Evolutionary conservation across 2,113 vertebrate species (phyloP).

Genomic region (Chiloscyllium plagiosum): DNA sequence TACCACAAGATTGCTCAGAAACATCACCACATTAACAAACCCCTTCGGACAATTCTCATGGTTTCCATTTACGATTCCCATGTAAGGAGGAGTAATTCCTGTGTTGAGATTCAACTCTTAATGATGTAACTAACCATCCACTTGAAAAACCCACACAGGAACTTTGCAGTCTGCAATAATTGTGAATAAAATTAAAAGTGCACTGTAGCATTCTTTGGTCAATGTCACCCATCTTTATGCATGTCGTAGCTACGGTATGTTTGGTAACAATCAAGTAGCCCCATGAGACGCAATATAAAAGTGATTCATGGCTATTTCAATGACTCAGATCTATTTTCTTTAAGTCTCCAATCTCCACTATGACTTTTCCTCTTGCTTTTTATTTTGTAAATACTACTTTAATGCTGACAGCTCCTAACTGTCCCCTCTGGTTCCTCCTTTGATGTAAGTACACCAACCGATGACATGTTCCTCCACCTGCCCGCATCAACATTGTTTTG

Average conservation of each 20-base stretch:
- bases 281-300: neutral
- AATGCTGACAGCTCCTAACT: neutral
- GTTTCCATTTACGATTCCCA: neutral
- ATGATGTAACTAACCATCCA: neutral
- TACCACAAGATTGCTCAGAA: neutral
- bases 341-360: neutral
- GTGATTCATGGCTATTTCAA: neutral
- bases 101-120: neutral
- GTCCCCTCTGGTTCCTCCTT: neutral
- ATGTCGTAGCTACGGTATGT: neutral
- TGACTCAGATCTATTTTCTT: neutral
- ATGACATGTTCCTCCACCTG: neutral
- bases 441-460: neutral
- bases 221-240: neutral
- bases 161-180: neutral
- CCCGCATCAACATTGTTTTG: no score
- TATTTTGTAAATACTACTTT: neutral
- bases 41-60: neutral
- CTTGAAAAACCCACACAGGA: neutral
- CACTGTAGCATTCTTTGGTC: neutral
- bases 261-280: neutral
- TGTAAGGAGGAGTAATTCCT: neutral
- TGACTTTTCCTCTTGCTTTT: neutral
- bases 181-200: neutral
- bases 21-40: neutral